A percentile compares a stretch with the other conserved stretches of the same genome.
Evolutionary conservation across 2,113 vertebrate genomes (phyloP).

Genomic region (Miniopterus natalensis): DNA sequence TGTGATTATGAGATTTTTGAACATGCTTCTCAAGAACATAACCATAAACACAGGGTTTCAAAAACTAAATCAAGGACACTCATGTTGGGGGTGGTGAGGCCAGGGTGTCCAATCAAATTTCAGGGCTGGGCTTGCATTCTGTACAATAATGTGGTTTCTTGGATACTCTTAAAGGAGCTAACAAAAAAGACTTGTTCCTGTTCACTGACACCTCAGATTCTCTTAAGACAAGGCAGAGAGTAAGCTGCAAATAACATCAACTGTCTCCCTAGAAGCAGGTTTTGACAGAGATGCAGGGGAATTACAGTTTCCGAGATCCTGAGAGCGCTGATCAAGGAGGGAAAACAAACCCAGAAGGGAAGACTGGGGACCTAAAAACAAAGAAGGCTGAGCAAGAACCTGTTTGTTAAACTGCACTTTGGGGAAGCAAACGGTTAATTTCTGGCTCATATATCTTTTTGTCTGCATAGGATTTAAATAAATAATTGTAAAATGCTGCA

Average conservation of each 20-base stretch:
- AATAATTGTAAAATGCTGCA: conserved; percentile 31
- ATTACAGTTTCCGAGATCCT: background rate
- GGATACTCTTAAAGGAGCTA: background rate
- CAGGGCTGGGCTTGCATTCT: background rate
- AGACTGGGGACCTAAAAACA: background rate
- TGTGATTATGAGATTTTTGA: conserved; percentile 53
- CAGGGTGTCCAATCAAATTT: background rate
- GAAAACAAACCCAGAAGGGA: background rate
- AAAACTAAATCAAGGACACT: conserved; percentile 22
- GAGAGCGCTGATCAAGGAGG: background rate
- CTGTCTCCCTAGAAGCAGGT: background rate
- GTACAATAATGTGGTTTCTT: background rate
- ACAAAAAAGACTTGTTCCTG: conserved; percentile 13
- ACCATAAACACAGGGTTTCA: conserved; percentile 42
- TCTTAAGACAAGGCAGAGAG: background rate
- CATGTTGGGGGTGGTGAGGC: background rate
- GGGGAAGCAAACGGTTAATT: background rate
- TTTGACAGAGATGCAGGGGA: background rate
- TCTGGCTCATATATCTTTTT: background rate
- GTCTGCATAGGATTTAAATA: conserved; percentile 3
- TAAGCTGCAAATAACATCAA: background rate
- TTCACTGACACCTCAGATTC: conserved; percentile 32
- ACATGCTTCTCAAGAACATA: conserved; percentile 52
- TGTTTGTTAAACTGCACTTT: background rate
- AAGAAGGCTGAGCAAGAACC: background rate